phyloP scores from a whole-genome alignment of 2,797 vertebrate genomes.

The Hippoglossus hippoglossus region DNA sequence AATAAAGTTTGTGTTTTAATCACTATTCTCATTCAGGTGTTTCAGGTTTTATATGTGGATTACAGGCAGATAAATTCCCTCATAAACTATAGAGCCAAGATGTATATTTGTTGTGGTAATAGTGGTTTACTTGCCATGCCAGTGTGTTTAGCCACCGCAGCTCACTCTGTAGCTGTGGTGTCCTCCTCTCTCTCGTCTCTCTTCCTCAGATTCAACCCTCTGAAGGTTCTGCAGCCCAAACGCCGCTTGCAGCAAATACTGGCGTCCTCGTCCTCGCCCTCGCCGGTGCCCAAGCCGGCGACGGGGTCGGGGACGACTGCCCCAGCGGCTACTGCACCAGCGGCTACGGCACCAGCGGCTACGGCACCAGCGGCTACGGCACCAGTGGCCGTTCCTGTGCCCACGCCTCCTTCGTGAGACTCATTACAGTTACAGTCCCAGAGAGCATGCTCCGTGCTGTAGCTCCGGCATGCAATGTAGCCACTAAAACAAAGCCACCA shows the following conservation, averaged over 20 bases:
- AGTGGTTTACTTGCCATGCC: background rate
- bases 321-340: constrained; percentile 41
- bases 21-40: background rate
- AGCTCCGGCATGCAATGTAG: constrained; percentile 58
- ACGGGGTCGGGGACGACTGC: constrained; percentile 45
- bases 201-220: constrained; percentile 86
- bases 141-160: constrained; percentile 3
- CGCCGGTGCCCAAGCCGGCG: constrained; percentile 63
- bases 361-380: constrained; percentile 50
- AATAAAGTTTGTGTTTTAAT: background rate
- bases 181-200: constrained; percentile 72
- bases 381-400: constrained; percentile 67
- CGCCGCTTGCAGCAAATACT: constrained; percentile 84
- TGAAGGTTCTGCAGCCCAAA: constrained; percentile 87
- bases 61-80: background rate
- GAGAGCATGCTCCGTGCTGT: constrained; percentile 67
- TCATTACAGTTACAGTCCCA: constrained; percentile 66
- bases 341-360: constrained; percentile 54
- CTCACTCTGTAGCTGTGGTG: constrained; percentile 57
- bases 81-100: background rate
- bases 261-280: constrained; percentile 75
- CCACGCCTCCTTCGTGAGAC: constrained; percentile 83
- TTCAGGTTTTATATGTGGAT: background rate
- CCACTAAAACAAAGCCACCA: constrained; percentile 50
- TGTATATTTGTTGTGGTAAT: background rate